Base-by-base conservation (phyloP, 2,797 vertebrate genomes). In the Remorina albescens region DNA sequence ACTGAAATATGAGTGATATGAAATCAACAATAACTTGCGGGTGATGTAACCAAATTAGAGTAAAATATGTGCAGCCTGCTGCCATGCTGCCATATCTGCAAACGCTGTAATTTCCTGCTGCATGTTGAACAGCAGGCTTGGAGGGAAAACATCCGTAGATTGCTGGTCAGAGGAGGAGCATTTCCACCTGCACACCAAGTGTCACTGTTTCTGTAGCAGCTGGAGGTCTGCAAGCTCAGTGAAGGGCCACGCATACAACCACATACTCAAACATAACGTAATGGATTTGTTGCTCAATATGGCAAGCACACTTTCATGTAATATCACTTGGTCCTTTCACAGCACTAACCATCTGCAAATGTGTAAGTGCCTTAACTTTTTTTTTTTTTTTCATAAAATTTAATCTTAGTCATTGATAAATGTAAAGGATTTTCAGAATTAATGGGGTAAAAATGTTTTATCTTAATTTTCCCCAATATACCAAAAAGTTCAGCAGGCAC, bases 101-200 rank as follows among this genome's bases (percentile, higher is more conserved):
- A 57, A 59, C 65, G 2, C 13, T 42, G 12, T 74, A 62, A 84
- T 81, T 66, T 81, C 36, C 39, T 12, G 41, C 41, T 18, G 41
- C 41, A 42, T 16, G 2, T 16, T 18, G 15, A 42, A 41, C 13
- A 18, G 41, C 16, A 19, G 41, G 41, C 16, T 34, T 34, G 6
- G 6, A 34, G 32, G n/a, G n/a, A 34, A 34, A 34, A 6, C 32
- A 34, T 34, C 32, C 1, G 2, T 34, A 9, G 6, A 7, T 9
- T 8, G 7, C 32, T 34, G 6, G 18, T 19, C 30, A n/a, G n/a
- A n/a, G n/a, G n/a, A n/a, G n/a, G n/a, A n/a, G n/a, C n/a, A n/a
- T n/a, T n/a, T n/a, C n/a, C 39, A 6, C 39, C 16, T 16, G 13
- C 39, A 5, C 16, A 16, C 41, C 16, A 42, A 16, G 15, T 42